Conservation (phyloP, 2,797 vertebrate genomes). For the Neomorphus geoffroyi region DNA sequence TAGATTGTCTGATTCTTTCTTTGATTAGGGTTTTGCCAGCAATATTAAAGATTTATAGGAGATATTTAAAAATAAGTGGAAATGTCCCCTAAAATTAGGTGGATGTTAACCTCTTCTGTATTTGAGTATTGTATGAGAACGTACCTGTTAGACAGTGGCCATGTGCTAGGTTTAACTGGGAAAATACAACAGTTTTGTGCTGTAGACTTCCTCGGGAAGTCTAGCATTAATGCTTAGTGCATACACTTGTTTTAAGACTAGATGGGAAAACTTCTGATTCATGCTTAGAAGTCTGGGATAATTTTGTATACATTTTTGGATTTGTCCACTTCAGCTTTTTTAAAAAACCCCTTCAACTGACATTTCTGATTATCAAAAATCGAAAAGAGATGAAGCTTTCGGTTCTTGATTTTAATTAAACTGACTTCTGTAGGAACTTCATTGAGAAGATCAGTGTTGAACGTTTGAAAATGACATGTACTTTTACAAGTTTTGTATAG, state of each 20-base stretch:
- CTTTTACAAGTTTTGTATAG: constrained; percentile 13
- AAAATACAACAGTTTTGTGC: background rate
- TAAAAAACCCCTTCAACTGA: background rate
- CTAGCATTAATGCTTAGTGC: background rate
- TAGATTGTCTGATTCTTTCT: background rate
- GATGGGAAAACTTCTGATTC: background rate
- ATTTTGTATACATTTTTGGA: background rate
- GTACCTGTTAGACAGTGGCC: background rate
- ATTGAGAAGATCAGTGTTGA: constrained; percentile 16
- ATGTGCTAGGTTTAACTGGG: background rate
- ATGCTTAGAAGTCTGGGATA: background rate
- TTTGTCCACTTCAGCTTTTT: background rate
- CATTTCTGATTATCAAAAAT: background rate
- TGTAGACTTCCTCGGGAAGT: background rate
- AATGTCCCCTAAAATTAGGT: background rate
- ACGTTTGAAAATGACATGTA: background rate
- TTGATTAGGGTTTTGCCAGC: background rate
- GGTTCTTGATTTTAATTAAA: background rate
- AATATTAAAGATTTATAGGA: background rate
- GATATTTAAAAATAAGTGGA: background rate
- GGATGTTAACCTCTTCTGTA: background rate
- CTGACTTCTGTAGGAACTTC: background rate
- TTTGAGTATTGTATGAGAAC: background rate
- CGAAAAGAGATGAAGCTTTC: background rate
- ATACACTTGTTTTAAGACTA: background rate